A percentile compares a stretch with the other conserved stretches of the same genome.
Conservation (phyloP, 2,888 invertebrate species). For the Protophormia terraenovae region DNA sequence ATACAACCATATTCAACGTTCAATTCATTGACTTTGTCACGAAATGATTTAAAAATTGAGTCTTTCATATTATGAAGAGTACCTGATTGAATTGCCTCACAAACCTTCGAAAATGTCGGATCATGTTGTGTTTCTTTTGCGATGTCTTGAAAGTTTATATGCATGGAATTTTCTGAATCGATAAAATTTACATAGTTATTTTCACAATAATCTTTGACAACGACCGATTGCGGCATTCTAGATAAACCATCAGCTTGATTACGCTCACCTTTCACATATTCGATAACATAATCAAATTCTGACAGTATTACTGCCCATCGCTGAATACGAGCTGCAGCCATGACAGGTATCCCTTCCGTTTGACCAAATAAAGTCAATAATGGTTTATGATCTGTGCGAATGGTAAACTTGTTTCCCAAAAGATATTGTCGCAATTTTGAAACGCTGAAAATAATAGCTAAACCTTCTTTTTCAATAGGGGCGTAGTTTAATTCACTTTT, state of each 20-base stretch:
- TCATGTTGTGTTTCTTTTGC: conserved; percentile 40
- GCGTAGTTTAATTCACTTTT: conserved; percentile 65
- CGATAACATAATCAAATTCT: conserved; percentile 59
- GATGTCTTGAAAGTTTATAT: conserved; percentile 53
- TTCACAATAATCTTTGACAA: conserved; percentile 15
- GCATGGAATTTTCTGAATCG: conserved; percentile 45
- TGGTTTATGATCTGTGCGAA: conserved; percentile 51
- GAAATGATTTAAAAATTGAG: conserved; percentile 1
- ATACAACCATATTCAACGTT: conserved; percentile 21
- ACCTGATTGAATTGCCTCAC: conserved; percentile 22
- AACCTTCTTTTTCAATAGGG: conserved; percentile 60
- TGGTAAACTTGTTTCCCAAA: conserved; percentile 42
- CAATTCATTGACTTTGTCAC: conserved; percentile 21
- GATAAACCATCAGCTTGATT: conserved; percentile 57
- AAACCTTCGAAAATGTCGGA: conserved; percentile 40
- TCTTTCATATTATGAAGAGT: conserved; percentile 22
- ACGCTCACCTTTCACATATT: conserved; percentile 54
- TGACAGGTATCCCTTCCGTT: conserved; percentile 40
- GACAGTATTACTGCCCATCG: conserved; percentile 64
- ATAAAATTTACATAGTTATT: conserved; percentile 45
- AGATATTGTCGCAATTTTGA: too few species aligned
- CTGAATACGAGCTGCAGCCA: conserved; percentile 41
- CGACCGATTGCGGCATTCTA: conserved; percentile 37
- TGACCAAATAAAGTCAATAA: conserved; percentile 49
- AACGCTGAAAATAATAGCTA: conserved; percentile 51